Base-by-base conservation (phyloP, 2,888 invertebrate genomes). In the Drosophila formosana region DNA sequence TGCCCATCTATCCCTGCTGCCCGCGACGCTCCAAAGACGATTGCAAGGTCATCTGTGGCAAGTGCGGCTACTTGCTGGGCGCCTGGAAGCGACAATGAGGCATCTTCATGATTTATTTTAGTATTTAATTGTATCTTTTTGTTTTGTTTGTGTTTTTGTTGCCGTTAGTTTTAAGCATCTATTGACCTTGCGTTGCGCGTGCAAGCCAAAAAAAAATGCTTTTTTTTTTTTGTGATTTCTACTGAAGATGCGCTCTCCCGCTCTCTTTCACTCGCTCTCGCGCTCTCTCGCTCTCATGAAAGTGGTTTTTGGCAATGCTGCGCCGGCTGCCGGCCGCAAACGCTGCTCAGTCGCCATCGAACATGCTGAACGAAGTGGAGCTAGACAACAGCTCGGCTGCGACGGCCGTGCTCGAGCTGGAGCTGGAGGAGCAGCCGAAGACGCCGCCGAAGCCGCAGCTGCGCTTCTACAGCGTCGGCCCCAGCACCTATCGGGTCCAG, bases 391-490 rank as follows among this genome's bases (percentile, higher is more conserved):
- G 73, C 30, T 75, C 81, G 39, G 81, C 50, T 23, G 65, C 74
- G 7, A 79, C 78, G 7, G 72, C 80, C 25, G 61, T 57, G 6
- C 46, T 64, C 45, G 89, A 88, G 11, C 39, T 53, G 76, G 72
- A 64, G 23, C 61, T 39, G 4, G 28, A 58, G 28, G 18, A 6
- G 43, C 11, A 3, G 3, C 39, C 9, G 52, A 3, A 32, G 50
- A 2, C 23, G 9, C 23, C 34, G 9, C 9, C 26, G 3, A 90
- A 89, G 62, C 89, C 91, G 1, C 87, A 84, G 49, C 55, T 92
- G 56, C 89, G 90, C 26, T 92, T 86, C 69, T 92, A 88, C 60
- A 79, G 89, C n/a, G 89, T 92, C 0, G 92, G 92, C 3, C 92
- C 92, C 2, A 88, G 86, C 52, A 89, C 83, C 4, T 88, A 90